Base-by-base conservation (phyloP, 2,797 vertebrate genomes). In the Orestias chungarensis region DNA sequence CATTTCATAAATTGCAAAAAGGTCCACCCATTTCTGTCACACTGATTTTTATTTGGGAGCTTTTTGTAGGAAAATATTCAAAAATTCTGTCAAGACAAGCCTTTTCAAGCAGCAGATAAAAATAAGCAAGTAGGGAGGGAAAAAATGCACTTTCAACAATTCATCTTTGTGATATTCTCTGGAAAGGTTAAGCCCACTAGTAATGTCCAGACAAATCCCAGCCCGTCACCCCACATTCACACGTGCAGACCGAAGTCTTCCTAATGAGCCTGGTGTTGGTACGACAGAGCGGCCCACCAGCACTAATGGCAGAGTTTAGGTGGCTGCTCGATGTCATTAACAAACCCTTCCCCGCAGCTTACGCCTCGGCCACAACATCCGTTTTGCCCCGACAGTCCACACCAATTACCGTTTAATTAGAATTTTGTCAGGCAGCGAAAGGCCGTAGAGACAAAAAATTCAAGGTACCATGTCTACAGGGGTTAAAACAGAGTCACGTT, bases 381-480 rank as follows among this genome's bases (percentile, higher is more conserved):
- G 65, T 77, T 62, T 73, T 27, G 76, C 73, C 76, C 72, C 29
- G 57, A 83, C 52, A 14, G 14, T 66, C 77, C 44, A 47, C 66
- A 49, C 68, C 67, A 75, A 85, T 88, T 82, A 80, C 50, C 83
- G 82, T 85, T 43, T 80, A n/a, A 87, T 88, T 87, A 77, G 82
- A 71, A 77, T 88, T 79, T 79, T 31, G 66, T 62, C 18, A 1
- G 38, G 57, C 31, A 2, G 54, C 50, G 35, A 71, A 54, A 9
- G 6, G 33, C 29, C 74, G 43, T 31, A 66, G 33, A 18, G n/a
- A 61, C n/a, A 40, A 64, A 42, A 18, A 38, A 31, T 38, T 46
- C 6, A 64, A 68, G 50, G 46, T 70, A 61, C 31, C 23, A 3
- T 25, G 25, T 64, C 40, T 42, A 2, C 54, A n/a, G 4, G 8